Evolutionary conservation across 2,888 invertebrate genomes (phyloP).

Genomic region (Aphodius granarius): DNA sequence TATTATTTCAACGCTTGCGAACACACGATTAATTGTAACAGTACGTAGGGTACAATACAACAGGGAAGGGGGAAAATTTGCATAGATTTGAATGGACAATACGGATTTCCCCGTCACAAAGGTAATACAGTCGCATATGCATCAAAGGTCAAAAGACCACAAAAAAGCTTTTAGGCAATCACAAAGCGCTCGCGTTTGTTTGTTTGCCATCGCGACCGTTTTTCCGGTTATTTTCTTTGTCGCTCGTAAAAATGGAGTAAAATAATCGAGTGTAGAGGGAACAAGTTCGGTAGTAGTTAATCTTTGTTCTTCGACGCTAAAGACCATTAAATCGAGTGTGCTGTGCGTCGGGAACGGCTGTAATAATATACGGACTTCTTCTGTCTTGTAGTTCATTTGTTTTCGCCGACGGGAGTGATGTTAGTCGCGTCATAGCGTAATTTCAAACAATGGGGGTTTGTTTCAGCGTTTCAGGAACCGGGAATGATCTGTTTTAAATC

Average conservation of each 20-base stretch:
- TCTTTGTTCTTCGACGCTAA: slow-evolving; percentile 12
- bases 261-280: slow-evolving; percentile 6
- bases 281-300: slow-evolving; percentile 9
- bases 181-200: slow-evolving; percentile 29
- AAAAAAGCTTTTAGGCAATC: slow-evolving; percentile 29
- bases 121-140: not conserved
- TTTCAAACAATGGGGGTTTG: slow-evolving; percentile 38
- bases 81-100: slow-evolving; percentile 10
- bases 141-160: slow-evolving; percentile 27
- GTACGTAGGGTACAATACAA: not conserved
- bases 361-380: slow-evolving; percentile 20
- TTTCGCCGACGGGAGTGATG: slow-evolving; percentile 18
- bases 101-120: not conserved
- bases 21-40: not conserved
- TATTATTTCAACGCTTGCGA: not conserved
- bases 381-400: slow-evolving; percentile 28
- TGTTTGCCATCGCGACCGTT: slow-evolving; percentile 19
- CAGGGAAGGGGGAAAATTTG: not conserved
- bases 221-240: not conserved
- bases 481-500: slow-evolving; percentile 38
- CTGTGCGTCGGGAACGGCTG: not conserved
- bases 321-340: slow-evolving; percentile 16
- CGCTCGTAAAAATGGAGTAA: slow-evolving; percentile 12
- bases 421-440: slow-evolving; percentile 19
- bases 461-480: slow-evolving; percentile 35